Evolutionary conservation across 30 jellyfish, hydroid and myxozoan genomes (phyloP).

Genomic region (Hydra vulgaris): DNA sequence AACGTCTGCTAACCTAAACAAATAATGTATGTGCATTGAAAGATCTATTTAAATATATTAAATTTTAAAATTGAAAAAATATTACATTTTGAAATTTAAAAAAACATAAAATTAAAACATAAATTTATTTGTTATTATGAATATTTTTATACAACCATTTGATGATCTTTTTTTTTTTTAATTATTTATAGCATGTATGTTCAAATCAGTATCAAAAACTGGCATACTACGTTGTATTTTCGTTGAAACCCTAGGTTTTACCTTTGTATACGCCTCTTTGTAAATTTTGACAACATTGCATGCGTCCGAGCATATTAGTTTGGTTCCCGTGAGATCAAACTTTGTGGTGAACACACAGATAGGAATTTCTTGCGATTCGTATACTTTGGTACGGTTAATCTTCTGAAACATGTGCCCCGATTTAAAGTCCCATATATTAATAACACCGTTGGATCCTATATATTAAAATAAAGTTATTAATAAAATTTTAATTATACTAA

Average conservation of each 20-base stretch:
- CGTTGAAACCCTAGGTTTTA: constrained; percentile 5
- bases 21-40: not conserved
- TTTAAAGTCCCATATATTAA: constrained; percentile 92
- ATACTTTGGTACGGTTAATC: constrained; percentile 75
- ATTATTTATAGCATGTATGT: no score
- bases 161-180: no score
- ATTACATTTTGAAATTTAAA: no score
- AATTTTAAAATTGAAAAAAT: no score
- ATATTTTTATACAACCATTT: no score
- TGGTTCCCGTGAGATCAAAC: constrained; percentile 77
- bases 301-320: constrained; percentile 85
- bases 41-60: no score
- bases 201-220: not conserved
- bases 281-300: constrained; percentile 73
- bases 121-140: no score
- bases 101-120: no score
- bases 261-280: constrained; percentile 95
- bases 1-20: not conserved
- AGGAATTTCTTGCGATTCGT: constrained; percentile 96
- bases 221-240: not conserved
- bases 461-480: not conserved
- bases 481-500: not conserved
- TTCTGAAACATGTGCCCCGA: constrained; percentile 79
- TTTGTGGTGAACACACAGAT: constrained; percentile 77
- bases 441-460: constrained; percentile 88